These are phyloP conservation scores for Brachionus koreanus DNA, from an alignment of 1,140 invertebrate species.

Conservation along the genomic window DNA sequence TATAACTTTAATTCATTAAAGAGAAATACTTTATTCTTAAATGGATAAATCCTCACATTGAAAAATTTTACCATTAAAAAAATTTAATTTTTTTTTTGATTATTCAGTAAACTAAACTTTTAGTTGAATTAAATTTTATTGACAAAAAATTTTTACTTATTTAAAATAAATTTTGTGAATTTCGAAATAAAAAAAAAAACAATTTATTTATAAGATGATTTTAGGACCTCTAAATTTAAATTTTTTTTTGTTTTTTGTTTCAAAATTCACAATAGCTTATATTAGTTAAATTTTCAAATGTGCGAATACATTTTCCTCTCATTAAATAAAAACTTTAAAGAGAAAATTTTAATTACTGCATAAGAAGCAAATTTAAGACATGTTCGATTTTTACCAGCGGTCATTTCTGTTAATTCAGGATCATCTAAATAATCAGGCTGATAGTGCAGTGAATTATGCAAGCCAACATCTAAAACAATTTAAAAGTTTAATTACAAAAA, in stretches of 20 bases:
- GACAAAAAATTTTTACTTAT: too few species aligned
- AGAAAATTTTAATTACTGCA: constrained; percentile 64
- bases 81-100: too few species aligned
- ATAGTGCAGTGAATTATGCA: constrained; percentile 59
- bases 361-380: constrained; percentile 89
- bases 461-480: background rate
- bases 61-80: too few species aligned
- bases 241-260: too few species aligned
- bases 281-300: too few species aligned
- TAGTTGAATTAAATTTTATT: too few species aligned
- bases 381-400: constrained; percentile 88
- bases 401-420: constrained; percentile 70
- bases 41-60: background rate
- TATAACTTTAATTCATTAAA: constrained; percentile 56
- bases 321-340: background rate
- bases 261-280: too few species aligned
- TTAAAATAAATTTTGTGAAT: too few species aligned
- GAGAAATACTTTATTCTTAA: background rate
- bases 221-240: too few species aligned
- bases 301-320: background rate
- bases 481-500: background rate
- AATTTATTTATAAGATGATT: too few species aligned
- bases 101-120: too few species aligned
- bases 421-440: constrained; percentile 85
- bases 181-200: too few species aligned